phyloP scores from a whole-genome alignment of 2,797 vertebrate species.

The Gephyroberyx darwinii region DNA sequence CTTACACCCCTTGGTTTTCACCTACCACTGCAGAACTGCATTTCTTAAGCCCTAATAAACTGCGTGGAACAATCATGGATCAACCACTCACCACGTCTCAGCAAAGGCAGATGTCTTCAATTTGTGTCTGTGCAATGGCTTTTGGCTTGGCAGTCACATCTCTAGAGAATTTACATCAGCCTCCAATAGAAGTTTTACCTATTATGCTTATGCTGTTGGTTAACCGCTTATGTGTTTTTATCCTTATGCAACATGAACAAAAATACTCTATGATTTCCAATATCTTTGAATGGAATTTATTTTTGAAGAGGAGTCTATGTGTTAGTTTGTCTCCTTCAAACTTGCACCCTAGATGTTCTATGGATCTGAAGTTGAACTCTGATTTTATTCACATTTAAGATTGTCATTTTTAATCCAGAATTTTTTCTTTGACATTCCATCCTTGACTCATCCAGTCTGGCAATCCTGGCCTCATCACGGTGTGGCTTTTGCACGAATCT shows the following conservation, averaged over 20 bases:
- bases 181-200: conserved; percentile 28
- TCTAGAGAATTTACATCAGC: conserved; percentile 30
- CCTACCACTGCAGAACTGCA: not conserved
- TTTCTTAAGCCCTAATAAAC: conserved; percentile 13
- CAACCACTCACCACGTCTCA: conserved; percentile 32
- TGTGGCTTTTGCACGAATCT: conserved; percentile 33
- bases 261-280: conserved; percentile 1
- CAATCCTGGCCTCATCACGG: conserved; percentile 12
- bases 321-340: conserved; percentile 25
- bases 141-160: conserved; percentile 54
- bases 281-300: conserved; percentile 45
- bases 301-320: conserved; percentile 23
- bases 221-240: conserved; percentile 35
- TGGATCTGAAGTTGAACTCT: conserved; percentile 25
- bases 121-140: conserved; percentile 30
- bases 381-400: conserved; percentile 29
- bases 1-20: not conserved
- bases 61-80: conserved; percentile 23
- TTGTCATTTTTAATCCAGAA: conserved; percentile 27
- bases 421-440: conserved; percentile 1
- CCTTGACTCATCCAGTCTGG: conserved; percentile 6
- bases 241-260: conserved; percentile 42
- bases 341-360: conserved; percentile 1
- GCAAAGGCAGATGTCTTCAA: conserved; percentile 30
- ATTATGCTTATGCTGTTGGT: conserved; percentile 43